A percentile compares a stretch with the other conserved stretches of the same genome.
Evolutionary conservation across 2,113 vertebrate species (phyloP).

Genomic region (Oreochromis tanganicae): DNA sequence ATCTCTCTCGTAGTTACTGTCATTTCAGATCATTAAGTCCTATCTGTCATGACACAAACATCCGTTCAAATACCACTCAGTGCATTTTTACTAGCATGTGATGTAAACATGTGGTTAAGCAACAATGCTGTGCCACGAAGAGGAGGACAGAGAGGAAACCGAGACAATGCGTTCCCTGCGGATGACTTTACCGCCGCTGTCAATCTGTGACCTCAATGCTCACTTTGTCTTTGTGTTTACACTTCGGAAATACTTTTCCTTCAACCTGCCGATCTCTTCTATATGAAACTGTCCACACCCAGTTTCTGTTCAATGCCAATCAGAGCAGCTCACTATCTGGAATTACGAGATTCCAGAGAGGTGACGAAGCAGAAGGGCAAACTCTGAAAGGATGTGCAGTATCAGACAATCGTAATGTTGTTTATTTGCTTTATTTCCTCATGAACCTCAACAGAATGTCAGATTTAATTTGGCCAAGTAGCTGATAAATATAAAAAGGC

Average conservation of each 20-base stretch:
- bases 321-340: background rate
- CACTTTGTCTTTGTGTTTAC: background rate
- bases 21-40: background rate
- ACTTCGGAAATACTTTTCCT: background rate
- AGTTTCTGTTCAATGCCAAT: background rate
- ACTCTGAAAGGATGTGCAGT: rapidly evolving
- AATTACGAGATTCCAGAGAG: background rate
- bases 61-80: background rate
- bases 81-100: background rate
- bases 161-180: constrained; percentile 16
- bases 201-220: constrained; percentile 4
- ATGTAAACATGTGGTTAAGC: background rate
- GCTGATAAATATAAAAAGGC: background rate
- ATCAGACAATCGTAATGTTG: background rate
- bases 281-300: background rate
- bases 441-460: background rate
- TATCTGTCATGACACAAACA: background rate
- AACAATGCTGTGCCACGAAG: background rate
- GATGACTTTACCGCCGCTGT: background rate
- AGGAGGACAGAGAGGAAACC: background rate
- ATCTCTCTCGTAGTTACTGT: background rate
- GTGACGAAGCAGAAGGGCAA: background rate
- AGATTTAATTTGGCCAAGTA: background rate
- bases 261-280: background rate
- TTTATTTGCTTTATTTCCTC: background rate